Evolutionary conservation across 2,113 vertebrate species (phyloP).

Genomic region (Clarias gariepinus): DNA sequence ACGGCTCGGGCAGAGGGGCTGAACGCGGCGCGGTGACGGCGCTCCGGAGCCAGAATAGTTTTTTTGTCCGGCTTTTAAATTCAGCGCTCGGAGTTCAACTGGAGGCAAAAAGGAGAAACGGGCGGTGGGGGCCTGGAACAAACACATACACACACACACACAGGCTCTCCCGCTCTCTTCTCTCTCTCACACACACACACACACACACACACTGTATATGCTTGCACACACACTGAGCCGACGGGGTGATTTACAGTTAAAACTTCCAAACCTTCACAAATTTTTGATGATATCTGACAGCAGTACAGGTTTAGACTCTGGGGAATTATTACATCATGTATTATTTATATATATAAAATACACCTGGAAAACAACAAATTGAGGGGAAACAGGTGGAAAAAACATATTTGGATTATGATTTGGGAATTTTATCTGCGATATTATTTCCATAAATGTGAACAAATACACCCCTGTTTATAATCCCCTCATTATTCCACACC

Average conservation of each 20-base stretch:
- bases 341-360: not conserved
- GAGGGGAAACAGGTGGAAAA: not conserved
- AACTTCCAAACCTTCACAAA: not conserved
- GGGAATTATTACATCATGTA: not conserved
- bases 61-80: slow-evolving; percentile 60
- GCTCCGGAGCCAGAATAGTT: slow-evolving; percentile 46
- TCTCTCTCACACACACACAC: not conserved
- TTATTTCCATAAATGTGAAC: not conserved
- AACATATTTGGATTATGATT: not conserved
- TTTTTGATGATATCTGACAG: not conserved
- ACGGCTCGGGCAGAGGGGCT: slow-evolving; percentile 10
- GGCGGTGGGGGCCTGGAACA: slow-evolving; percentile 58
- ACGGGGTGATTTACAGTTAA: not conserved
- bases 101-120: slow-evolving; percentile 55
- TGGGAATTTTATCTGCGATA: not conserved
- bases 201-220: not conserved
- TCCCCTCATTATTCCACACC: too few relatives aligned
- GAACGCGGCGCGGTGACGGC: slow-evolving; percentile 36
- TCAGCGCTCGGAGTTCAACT: slow-evolving; percentile 62
- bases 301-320: not conserved
- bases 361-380: not conserved
- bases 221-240: not conserved
- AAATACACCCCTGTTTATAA: too few relatives aligned
- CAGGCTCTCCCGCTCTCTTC: not conserved
- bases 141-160: not conserved